These are phyloP conservation scores for Sardina pilchardus DNA, from an alignment of 2,113 vertebrate genomes.

Conservation along the genomic window DNA sequence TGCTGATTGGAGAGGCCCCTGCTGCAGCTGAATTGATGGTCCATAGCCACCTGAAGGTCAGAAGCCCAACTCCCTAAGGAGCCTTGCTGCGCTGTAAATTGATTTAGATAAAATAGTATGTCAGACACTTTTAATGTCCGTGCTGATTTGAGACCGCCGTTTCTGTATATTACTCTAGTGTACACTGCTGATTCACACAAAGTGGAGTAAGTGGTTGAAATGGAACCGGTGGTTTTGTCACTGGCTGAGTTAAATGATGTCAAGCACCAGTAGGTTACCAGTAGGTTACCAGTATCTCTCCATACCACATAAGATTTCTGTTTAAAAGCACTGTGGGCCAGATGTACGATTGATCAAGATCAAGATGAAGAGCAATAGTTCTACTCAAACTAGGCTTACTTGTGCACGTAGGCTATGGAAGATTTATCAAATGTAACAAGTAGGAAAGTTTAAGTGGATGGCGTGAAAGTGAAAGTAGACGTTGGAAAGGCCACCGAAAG, in stretches of 20 bases:
- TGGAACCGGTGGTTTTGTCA: not conserved
- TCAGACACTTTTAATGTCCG: not conserved
- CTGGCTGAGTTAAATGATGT: not conserved
- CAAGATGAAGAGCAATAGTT: too few relatives aligned
- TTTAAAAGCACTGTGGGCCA: not conserved
- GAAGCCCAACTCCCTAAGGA: not conserved
- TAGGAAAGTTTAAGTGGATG: too few relatives aligned
- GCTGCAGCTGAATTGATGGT: not conserved
- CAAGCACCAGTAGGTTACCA: not conserved
- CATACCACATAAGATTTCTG: not conserved
- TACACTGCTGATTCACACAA: not conserved
- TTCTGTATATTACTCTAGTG: not conserved
- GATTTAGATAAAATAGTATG: not conserved
- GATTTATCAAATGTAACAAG: too few relatives aligned
- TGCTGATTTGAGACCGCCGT: not conserved
- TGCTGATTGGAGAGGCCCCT: not conserved
- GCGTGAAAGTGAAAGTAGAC: too few relatives aligned
- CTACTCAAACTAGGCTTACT: too few relatives aligned
- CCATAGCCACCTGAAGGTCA: not conserved
- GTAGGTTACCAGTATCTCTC: not conserved
- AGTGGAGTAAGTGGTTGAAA: not conserved
- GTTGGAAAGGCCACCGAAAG: too few relatives aligned
- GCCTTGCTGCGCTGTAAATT: not conserved
- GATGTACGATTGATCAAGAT: too few relatives aligned
- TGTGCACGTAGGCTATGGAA: too few relatives aligned